phyloP scores from a whole-genome alignment of 2,113 vertebrate species.

The Salvelinus fontinalis region DNA sequence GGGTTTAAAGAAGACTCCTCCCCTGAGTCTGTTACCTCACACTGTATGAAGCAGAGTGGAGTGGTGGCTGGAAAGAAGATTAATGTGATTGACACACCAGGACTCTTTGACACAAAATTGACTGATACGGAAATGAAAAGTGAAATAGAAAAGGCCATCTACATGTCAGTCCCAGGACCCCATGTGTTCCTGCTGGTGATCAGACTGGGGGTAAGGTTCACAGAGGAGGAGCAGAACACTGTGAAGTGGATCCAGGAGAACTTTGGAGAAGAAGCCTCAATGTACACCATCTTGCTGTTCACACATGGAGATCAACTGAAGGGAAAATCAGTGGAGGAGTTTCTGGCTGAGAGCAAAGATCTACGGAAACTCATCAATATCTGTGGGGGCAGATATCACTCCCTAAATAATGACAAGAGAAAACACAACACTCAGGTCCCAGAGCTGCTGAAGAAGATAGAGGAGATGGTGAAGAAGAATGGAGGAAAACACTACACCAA shows the following conservation, averaged over 20 bases:
- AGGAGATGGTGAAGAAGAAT: slow-evolving; percentile 62
- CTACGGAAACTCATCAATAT: slow-evolving; percentile 57
- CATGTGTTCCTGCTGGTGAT: slow-evolving; percentile 71
- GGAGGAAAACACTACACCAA: slow-evolving; percentile 66
- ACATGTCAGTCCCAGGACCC: slow-evolving; percentile 26
- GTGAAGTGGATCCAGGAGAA: slow-evolving; percentile 63
- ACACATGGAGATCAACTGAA: slow-evolving; percentile 69
- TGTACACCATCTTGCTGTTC: slow-evolving; percentile 64
- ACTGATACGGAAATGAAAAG: too few relatives aligned
- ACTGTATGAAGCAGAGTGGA: not conserved
- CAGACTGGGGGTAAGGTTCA: slow-evolving; percentile 60
- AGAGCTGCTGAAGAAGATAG: slow-evolving; percentile 64
- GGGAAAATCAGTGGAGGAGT: slow-evolving; percentile 58
- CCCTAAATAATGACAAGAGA: slow-evolving; percentile 66
- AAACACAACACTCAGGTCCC: slow-evolving; percentile 36
- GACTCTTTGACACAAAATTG: too few relatives aligned
- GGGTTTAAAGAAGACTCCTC: not conserved
- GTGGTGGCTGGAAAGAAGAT: not conserved
- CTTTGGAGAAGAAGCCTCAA: too few relatives aligned
- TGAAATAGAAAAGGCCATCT: too few relatives aligned
- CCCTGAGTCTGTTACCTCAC: not conserved
- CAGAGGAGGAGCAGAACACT: slow-evolving; percentile 64
- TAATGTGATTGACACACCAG: not conserved
- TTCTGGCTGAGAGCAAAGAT: slow-evolving; percentile 39
- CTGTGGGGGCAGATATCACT: slow-evolving; percentile 66